phyloP scores from a whole-genome alignment of 2,113 vertebrate species.

The Cyrtonyx montezumae region DNA sequence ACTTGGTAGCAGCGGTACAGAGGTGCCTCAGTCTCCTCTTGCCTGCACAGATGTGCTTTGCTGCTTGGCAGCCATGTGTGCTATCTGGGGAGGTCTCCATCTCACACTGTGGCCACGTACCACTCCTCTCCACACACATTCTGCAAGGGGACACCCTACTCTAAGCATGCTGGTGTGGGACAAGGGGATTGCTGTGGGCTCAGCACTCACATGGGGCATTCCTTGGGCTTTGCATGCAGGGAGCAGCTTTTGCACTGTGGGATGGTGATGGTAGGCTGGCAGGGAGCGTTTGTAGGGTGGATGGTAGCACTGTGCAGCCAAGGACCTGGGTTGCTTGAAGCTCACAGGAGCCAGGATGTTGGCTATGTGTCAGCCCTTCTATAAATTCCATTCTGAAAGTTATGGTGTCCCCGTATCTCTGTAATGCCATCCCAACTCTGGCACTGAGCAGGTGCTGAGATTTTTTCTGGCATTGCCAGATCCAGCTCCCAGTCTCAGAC shows the following conservation, averaged over 20 bases:
- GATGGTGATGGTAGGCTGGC: rapidly evolving
- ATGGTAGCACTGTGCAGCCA: neutral
- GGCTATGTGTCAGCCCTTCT: rapidly evolving
- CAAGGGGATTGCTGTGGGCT: rapidly evolving
- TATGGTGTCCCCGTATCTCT: rapidly evolving
- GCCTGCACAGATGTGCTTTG: neutral
- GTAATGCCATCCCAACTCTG: neutral
- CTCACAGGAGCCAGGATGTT: rapidly evolving
- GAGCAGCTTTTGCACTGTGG: neutral
- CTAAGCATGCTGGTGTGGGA: rapidly evolving
- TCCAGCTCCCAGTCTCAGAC: rapidly evolving
- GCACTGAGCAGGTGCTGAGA: neutral
- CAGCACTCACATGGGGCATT: rapidly evolving
- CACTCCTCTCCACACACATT: neutral
- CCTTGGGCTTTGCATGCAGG: rapidly evolving
- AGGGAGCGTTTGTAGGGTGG: neutral
- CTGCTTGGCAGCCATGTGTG: rapidly evolving
- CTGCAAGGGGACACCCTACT: neutral
- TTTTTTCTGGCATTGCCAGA: neutral
- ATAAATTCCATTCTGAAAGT: neutral
- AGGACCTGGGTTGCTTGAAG: neutral
- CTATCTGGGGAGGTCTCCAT: neutral
- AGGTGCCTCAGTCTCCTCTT: neutral
- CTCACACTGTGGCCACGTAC: rapidly evolving
- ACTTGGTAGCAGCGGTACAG: rapidly evolving